Conservation (phyloP, 2,888 invertebrate genomes). For the Ecliptopera silaceata region DNA sequence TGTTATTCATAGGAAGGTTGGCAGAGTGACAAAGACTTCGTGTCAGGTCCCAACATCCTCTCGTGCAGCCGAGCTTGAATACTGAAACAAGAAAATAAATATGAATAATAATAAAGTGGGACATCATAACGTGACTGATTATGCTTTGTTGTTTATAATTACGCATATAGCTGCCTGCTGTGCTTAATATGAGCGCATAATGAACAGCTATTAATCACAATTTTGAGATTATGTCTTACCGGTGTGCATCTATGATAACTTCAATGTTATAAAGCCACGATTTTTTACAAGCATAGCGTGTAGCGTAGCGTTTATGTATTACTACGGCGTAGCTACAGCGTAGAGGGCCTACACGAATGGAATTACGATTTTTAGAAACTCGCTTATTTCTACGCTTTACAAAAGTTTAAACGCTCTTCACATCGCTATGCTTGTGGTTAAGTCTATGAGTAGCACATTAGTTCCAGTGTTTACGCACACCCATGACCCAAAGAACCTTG, state of each 20-base stretch:
- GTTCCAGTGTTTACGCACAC: conserved; percentile 58
- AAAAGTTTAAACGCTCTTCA: conserved; percentile 1
- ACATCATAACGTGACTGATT: conserved; percentile 48
- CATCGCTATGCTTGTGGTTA: conserved; percentile 17
- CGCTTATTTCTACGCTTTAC: background rate
- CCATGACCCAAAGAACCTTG: conserved; percentile 68
- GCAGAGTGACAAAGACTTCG: conserved; percentile 42
- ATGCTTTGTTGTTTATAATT: conserved; percentile 31
- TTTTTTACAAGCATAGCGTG: conserved; percentile 7
- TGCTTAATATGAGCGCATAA: conserved; percentile 34
- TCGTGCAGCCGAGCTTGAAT: conserved; percentile 41
- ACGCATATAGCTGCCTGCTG: conserved; percentile 27
- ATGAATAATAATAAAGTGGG: conserved; percentile 48
- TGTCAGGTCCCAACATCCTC: conserved; percentile 37
- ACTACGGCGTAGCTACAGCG: conserved; percentile 11
- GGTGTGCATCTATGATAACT: conserved; percentile 42
- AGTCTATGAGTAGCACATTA: conserved; percentile 52
- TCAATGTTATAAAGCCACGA: conserved; percentile 18
- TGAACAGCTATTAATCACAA: conserved; percentile 48
- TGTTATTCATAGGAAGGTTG: conserved; percentile 52
- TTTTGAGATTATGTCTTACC: conserved; percentile 52
- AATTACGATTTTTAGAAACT: background rate
- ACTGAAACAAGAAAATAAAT: conserved; percentile 46
- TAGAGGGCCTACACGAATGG: conserved; percentile 18
- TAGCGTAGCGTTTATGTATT: background rate